phyloP scores from a whole-genome alignment of 92 coral and sea anemone species.

The Meandrina meandrites region DNA sequence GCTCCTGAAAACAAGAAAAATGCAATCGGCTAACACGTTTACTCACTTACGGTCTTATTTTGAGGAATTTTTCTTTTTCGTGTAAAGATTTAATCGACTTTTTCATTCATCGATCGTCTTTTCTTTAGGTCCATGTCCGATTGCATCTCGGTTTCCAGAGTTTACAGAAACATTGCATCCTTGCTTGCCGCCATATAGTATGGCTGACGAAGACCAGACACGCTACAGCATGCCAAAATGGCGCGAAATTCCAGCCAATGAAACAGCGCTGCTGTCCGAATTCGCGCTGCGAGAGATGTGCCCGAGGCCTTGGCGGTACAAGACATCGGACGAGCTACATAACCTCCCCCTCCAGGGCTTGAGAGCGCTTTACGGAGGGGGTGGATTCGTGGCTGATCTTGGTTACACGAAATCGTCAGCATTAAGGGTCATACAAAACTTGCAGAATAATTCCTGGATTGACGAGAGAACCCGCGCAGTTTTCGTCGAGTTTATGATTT shows the following conservation, averaged over 20 bases:
- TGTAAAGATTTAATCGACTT: background rate
- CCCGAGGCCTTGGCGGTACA: constrained; percentile 89
- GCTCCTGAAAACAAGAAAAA: background rate
- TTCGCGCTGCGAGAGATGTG: constrained; percentile 76
- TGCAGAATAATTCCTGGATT: constrained; percentile 82
- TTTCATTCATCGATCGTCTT: background rate
- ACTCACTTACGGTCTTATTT: background rate
- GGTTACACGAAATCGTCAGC: constrained; percentile 89
- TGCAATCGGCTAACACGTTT: background rate
- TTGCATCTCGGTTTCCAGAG: constrained; percentile 55
- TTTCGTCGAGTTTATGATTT: constrained; percentile 80
- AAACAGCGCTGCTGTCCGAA: constrained; percentile 59
- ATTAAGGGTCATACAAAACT: constrained; percentile 64
- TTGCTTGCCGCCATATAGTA: constrained; percentile 73
- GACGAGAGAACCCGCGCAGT: constrained; percentile 92
- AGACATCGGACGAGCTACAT: constrained; percentile 54
- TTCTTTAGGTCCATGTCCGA: constrained; percentile 65
- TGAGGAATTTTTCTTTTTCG: background rate
- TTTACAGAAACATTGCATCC: constrained; percentile 51
- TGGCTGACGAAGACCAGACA: constrained; percentile 62
- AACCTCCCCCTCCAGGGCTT: constrained; percentile 54
- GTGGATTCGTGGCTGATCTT: constrained; percentile 93
- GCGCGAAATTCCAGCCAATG: constrained; percentile 61
- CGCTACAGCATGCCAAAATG: constrained; percentile 74
- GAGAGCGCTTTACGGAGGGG: constrained; percentile 68